phyloP scores from a whole-genome alignment of 2,113 vertebrate species.

The Syrrhaptes paradoxus region DNA sequence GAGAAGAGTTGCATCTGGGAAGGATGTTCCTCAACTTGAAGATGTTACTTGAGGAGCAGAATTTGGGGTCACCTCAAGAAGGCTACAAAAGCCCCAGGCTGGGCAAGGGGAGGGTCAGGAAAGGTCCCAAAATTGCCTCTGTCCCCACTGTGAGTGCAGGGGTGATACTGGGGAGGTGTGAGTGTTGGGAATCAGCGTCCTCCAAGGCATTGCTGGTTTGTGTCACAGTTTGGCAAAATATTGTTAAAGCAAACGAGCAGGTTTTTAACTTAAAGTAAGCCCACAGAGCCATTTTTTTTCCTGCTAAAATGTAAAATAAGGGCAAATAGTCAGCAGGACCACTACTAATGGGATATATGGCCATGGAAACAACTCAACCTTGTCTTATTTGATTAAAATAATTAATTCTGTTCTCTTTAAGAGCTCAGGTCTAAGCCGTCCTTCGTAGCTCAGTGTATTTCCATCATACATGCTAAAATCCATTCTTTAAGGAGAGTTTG shows the following conservation, averaged over 20 bases:
- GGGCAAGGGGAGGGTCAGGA: fast-evolving
- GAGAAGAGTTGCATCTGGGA: background rate
- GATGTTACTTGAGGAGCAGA: fast-evolving
- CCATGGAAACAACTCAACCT: background rate
- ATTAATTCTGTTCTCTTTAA: background rate
- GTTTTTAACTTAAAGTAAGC: background rate
- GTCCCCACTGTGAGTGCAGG: background rate
- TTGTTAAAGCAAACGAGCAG: background rate
- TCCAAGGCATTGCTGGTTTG: background rate
- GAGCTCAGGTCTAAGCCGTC: background rate
- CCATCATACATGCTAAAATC: background rate
- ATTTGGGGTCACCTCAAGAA: background rate
- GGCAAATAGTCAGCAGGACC: background rate
- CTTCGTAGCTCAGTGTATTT: background rate
- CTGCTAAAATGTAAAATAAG: background rate
- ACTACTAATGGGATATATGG: background rate
- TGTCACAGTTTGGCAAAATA: background rate
- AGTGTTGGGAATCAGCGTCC: background rate
- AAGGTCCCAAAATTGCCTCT: background rate
- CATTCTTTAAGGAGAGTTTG: background rate
- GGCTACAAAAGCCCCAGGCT: background rate
- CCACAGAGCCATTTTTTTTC: background rate
- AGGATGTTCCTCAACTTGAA: background rate
- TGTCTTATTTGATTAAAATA: background rate
- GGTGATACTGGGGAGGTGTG: background rate